These are phyloP conservation scores for Microcaecilia unicolor DNA, from an alignment of 2,797 vertebrate species.

Conservation along the genomic window DNA sequence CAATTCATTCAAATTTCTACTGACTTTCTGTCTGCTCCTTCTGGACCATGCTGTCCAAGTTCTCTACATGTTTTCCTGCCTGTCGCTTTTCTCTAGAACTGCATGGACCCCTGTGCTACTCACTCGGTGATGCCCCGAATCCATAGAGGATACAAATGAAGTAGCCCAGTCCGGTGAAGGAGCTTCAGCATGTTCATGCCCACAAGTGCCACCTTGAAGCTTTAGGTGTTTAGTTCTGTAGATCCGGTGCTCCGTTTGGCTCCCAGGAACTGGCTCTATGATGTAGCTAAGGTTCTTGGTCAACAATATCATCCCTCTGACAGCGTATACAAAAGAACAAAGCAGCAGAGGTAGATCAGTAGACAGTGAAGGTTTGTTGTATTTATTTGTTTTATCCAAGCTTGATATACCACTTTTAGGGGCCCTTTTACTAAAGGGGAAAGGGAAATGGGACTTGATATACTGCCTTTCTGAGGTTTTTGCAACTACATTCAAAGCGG, in stretches of 20 bases:
- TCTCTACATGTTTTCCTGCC: no score
- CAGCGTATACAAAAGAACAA: slow-evolving; percentile 35
- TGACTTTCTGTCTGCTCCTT: no score
- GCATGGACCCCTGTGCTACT: no score
- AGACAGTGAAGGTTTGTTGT: not conserved
- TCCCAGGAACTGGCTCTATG: slow-evolving; percentile 70
- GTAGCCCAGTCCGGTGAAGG: slow-evolving; percentile 18
- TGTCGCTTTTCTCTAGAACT: no score
- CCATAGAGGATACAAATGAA: slow-evolving; percentile 28
- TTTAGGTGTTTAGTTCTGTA: slow-evolving; percentile 71
- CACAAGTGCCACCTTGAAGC: slow-evolving; percentile 60
- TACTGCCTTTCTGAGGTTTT: no score
- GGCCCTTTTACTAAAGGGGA: no score
- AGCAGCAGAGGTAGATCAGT: slow-evolving; percentile 1
- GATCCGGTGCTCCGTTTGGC: slow-evolving; percentile 59
- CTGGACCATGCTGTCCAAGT: no score
- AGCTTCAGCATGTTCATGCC: slow-evolving; percentile 36
- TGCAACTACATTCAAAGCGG: no score
- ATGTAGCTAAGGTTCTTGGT: slow-evolving; percentile 78
- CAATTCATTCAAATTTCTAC: no score
- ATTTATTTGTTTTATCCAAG: no score
- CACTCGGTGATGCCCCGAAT: slow-evolving; percentile 38
- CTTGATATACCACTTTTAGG: no score
- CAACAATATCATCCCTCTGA: slow-evolving; percentile 80
- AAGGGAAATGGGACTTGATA: no score